These are phyloP conservation scores for Crenuchus spilurus DNA, from an alignment of 2,797 vertebrate species.

Conservation along the genomic window DNA sequence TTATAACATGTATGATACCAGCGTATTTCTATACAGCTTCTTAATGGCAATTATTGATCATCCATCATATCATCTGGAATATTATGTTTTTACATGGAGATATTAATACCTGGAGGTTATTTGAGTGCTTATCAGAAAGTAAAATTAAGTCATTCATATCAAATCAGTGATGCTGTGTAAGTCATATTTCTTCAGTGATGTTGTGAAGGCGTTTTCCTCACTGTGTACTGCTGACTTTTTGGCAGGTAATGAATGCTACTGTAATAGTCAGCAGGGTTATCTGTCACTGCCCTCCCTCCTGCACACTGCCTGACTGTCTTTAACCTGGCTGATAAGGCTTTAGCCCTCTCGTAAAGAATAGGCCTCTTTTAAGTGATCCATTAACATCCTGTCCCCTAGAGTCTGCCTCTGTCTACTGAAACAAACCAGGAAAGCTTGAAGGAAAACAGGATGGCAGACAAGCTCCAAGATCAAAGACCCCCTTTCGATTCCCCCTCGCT, in stretches of 20 bases:
- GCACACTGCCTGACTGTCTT: slow-evolving; percentile 56
- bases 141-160: too few species aligned
- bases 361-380: slow-evolving; percentile 66
- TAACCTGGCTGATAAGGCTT: slow-evolving; percentile 66
- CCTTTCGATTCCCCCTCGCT: slow-evolving; percentile 45
- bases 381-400: slow-evolving; percentile 67
- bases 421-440: slow-evolving; percentile 70
- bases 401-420: slow-evolving; percentile 60
- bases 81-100: too few species aligned
- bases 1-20: too few species aligned
- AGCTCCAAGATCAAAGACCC: slow-evolving; percentile 67
- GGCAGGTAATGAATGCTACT: slow-evolving; percentile 60
- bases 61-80: too few species aligned
- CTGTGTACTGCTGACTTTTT: slow-evolving; percentile 46
- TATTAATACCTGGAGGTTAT: too few species aligned
- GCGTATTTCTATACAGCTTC: too few species aligned
- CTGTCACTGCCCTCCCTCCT: slow-evolving; percentile 48
- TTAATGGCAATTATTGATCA: too few species aligned
- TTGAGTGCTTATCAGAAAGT: too few species aligned
- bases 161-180: too few species aligned
- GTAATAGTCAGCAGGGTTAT: slow-evolving; percentile 60
- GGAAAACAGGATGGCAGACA: slow-evolving; percentile 67
- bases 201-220: slow-evolving; percentile 45
- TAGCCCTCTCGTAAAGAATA: slow-evolving; percentile 60
- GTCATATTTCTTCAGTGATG: too few species aligned